A percentile compares a stretch with the other conserved stretches of the same genome.
These are phyloP conservation scores for Aporophyla lueneburgensis DNA, from an alignment of 2,888 invertebrate genomes.

Conservation along the genomic window DNA sequence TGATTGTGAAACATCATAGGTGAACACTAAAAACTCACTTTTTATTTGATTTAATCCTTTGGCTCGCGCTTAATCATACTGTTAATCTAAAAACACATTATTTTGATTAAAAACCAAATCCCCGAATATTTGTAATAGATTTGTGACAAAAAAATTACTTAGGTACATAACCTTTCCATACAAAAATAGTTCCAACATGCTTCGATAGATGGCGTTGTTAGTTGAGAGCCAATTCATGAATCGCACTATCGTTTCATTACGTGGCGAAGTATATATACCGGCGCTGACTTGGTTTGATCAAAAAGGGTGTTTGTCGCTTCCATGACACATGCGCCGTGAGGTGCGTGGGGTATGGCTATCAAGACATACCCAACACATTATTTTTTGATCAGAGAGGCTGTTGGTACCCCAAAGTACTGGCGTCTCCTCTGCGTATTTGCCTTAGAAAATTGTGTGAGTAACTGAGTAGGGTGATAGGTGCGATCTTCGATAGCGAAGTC, in stretches of 20 bases:
- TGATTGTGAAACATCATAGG: too few relatives aligned
- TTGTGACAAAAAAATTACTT: not conserved
- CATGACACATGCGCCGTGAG: conserved; percentile 91
- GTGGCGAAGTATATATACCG: not conserved
- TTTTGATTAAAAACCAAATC: too few relatives aligned
- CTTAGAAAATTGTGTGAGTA: not conserved
- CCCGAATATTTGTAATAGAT: not conserved
- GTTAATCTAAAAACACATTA: not conserved
- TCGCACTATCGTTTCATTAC: conserved; percentile 63
- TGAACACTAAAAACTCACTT: too few relatives aligned
- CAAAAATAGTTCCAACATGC: not conserved
- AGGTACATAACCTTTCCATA: too few relatives aligned
- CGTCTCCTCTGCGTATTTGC: conserved; percentile 84
- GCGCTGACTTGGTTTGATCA: not conserved
- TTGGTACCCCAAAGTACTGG: conserved; percentile 93
- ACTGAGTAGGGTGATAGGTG: not conserved
- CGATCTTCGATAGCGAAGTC: not conserved
- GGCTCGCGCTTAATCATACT: not conserved
- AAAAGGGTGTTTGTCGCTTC: conserved; percentile 94
- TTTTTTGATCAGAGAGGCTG: conserved; percentile 93
- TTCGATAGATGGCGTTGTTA: conserved; percentile 65
- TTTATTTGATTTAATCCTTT: too few relatives aligned
- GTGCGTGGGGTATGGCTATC: conserved; percentile 95
- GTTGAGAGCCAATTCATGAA: conserved; percentile 30
- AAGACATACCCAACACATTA: conserved; percentile 96